Base-by-base conservation (phyloP, 2,888 invertebrate species). In the Xanthorhoe spadicearia region DNA sequence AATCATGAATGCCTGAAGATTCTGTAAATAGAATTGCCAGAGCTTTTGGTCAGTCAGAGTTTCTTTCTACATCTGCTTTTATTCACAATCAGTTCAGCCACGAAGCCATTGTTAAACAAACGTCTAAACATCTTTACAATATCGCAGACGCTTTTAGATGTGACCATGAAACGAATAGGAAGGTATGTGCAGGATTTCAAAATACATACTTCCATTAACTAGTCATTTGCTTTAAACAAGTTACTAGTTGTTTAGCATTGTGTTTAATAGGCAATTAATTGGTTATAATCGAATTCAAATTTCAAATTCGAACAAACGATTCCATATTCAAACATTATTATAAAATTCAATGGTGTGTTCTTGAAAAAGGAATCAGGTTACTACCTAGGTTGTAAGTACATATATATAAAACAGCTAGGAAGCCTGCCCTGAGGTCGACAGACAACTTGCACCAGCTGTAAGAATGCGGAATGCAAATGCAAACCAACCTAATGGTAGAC, bases 391-490 rank as follows among this genome's bases (percentile, higher is more conserved):
- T n/a, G n/a, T n/a, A n/a, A n/a, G n/a, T n/a, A n/a, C 35, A 23
- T 1, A 23, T 49, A n/a, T 56, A 19, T 35, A 64, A 48, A 48
- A 51, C 46, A 59, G 43, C 50, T 46, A 52, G 46, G 35, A 66
- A 57, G 74, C 69, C 32, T 58, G 65, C 64, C 66, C 64, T 67
- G 23, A 63, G 50, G 67, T 63, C 61, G 68, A 72, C 49, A n/a
- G 58, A 69, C 32, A 23, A 51, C 49, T 74, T 69, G 73, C 59
- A 67, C 58, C 64, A 76, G 68, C 74, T 70, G 73, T 61, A 76
- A 74, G 89, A 89, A 89, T 88, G 89, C 89, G 88, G 64, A 65
- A 65, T 56, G 49, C 59, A 50, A 65, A 65, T 56, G 49, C 59
- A 50, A 64, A 64, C 50, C 59, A 50, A 48, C 54, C 64, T 55